Evolutionary conservation across 1,140 invertebrate species (phyloP).

Genomic region (Psilanteris sp.): DNA sequence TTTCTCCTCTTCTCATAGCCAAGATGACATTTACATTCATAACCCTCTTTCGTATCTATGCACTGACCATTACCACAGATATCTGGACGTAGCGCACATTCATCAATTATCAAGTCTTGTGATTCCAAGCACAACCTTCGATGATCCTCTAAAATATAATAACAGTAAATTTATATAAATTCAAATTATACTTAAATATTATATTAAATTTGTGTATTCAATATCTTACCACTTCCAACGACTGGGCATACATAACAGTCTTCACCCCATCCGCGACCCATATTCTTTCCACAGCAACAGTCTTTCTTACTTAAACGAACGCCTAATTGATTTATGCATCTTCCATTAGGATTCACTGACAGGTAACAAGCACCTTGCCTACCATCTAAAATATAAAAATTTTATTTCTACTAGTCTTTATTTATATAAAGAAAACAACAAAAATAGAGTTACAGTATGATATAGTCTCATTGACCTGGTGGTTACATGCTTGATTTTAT

Average conservation of each 20-base stretch:
- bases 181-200: no score
- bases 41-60: conserved; percentile 87
- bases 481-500: no score
- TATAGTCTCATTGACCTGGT: no score
- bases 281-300: conserved; percentile 93
- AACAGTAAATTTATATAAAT: no score
- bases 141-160: conserved; percentile 74
- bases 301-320: conserved; percentile 89
- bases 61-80: conserved; percentile 90
- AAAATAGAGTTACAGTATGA: no score
- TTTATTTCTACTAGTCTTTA: no score
- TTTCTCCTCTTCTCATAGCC: conserved; percentile 82
- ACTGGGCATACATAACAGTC: conserved; percentile 88
- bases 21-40: conserved; percentile 84
- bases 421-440: no score
- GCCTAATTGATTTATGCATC: conserved; percentile 85
- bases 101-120: conserved; percentile 82
- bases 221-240: conserved; percentile 82
- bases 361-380: conserved; percentile 91
- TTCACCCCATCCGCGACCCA: conserved; percentile 92
- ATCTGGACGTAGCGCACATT: conserved; percentile 86
- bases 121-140: conserved; percentile 75
- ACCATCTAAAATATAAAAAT: no score
- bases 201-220: no score
- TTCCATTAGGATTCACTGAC: conserved; percentile 83